Base-by-base conservation (phyloP, 1,140 invertebrate species). In the Helicoverpa armigera region DNA sequence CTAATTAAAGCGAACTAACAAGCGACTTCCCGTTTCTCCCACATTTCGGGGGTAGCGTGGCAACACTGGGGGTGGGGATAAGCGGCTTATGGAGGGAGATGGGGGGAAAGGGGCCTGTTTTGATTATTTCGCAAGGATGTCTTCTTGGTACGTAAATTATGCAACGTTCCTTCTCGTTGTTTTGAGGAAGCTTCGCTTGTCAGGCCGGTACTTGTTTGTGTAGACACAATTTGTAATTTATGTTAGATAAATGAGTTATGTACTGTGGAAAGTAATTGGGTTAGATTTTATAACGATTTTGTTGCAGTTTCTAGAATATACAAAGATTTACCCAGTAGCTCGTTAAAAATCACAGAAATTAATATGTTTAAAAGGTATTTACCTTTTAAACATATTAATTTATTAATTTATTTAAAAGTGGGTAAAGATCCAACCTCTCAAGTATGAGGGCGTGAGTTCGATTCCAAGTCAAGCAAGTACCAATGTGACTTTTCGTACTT, bases 41-140 rank as follows among this genome's bases (percentile, higher is more conserved):
- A 78, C 84, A 85, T 89, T 88, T 86, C 58, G 85, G 88, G 84
- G 85, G 82, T 83, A 81, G 61, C 82, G 69, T 85, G 83, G 82
- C 81, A 86, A 85, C 79, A 83, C 82, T 84, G 83, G 72, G 83
- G 83, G 83, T 43, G 51, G 29, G 84, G 76, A 86, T 94, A 94
- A 94, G 93, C 93, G 76, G 92, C 92, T 94, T 94, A 94, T 16
- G 70, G 51, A 86, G 91, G 91, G 86, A 87, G 72, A 76, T 74
- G 86, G 87, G 91, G 91, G 61, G 85, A 87, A 67, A 76, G 77
- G 86, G 87, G 83, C 84, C 35, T 91, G 91, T 91, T 94, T 92
- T 92, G 89, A 94, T 94, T 92, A 92, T 92, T 94, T 89, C 92
- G 61, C 78, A 89, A 92, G 90, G 91, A 92, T 93, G 91, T 94